Conservation (phyloP, 2,113 vertebrate species). For the Clarias batrachus region DNA sequence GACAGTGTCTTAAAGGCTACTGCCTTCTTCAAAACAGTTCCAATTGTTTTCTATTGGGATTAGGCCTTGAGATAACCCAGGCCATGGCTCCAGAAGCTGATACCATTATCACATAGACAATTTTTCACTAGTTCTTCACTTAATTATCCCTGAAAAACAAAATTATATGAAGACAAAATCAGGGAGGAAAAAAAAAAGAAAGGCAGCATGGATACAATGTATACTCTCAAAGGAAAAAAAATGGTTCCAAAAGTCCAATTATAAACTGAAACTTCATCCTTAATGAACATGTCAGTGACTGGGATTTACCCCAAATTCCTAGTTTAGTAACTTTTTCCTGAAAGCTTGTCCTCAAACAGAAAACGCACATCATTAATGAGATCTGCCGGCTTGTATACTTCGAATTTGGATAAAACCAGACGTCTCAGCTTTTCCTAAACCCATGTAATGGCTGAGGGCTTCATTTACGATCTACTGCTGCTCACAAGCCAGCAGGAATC, state of each 20-base stretch:
- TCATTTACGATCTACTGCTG: slow-evolving; percentile 26
- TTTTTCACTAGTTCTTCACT: no score
- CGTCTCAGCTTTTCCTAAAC: slow-evolving; percentile 9
- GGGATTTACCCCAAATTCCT: background rate
- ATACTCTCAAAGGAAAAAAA: background rate
- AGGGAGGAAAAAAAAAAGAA: background rate
- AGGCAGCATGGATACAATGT: background rate
- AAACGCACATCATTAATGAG: background rate
- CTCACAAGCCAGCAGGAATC: slow-evolving; percentile 13
- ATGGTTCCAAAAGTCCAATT: background rate
- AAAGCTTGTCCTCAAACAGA: background rate
- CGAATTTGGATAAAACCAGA: background rate
- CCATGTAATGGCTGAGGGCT: slow-evolving; percentile 15
- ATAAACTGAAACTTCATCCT: background rate
- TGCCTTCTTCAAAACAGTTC: no score
- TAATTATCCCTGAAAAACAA: no score
- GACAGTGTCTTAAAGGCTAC: no score
- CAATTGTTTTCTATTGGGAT: no score
- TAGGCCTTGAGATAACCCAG: no score
- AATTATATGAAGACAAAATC: background rate
- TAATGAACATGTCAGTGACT: background rate
- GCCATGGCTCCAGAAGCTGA: no score
- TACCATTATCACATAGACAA: no score
- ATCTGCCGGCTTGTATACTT: background rate
- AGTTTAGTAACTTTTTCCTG: background rate